These are phyloP conservation scores for Archips xylosteana DNA, from an alignment of 2,888 invertebrate genomes.

Conservation along the genomic window DNA sequence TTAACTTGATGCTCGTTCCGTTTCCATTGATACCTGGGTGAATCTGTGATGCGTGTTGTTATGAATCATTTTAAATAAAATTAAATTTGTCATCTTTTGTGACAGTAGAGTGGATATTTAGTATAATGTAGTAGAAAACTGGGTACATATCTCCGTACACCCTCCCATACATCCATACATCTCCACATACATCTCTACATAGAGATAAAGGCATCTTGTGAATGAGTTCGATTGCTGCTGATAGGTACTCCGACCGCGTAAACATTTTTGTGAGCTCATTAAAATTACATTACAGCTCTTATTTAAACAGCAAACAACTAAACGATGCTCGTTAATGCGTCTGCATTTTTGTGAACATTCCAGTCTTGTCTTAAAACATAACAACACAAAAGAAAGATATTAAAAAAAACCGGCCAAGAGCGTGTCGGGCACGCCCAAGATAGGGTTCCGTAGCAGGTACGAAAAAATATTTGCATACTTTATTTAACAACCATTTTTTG, in stretches of 20 bases:
- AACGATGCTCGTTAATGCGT: constrained; percentile 80
- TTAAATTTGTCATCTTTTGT: neutral
- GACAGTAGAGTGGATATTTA: neutral
- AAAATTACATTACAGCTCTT: constrained; percentile 83
- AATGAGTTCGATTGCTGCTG: constrained; percentile 43
- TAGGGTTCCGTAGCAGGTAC: too few relatives aligned
- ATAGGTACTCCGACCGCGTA: constrained; percentile 63
- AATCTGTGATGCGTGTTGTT: constrained; percentile 12
- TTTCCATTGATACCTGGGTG: constrained; percentile 4
- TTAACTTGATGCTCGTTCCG: constrained; percentile 16
- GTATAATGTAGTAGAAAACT: neutral
- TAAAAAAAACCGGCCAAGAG: too few relatives aligned
- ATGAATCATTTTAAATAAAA: neutral
- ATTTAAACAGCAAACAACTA: constrained; percentile 83
- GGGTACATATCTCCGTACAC: too few relatives aligned
- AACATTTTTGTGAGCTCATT: constrained; percentile 82
- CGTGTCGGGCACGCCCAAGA: too few relatives aligned
- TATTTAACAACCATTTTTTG: too few relatives aligned
- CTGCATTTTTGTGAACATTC: constrained; percentile 76
- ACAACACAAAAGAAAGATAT: constrained; percentile 13
- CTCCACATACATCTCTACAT: too few relatives aligned
- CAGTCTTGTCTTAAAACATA: constrained; percentile 50
- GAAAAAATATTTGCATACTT: too few relatives aligned
- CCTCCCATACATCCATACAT: too few relatives aligned
- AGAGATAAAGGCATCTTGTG: neutral